Base-by-base conservation (phyloP, 2,113 vertebrate genomes). In the Phodopus roborovskii region DNA sequence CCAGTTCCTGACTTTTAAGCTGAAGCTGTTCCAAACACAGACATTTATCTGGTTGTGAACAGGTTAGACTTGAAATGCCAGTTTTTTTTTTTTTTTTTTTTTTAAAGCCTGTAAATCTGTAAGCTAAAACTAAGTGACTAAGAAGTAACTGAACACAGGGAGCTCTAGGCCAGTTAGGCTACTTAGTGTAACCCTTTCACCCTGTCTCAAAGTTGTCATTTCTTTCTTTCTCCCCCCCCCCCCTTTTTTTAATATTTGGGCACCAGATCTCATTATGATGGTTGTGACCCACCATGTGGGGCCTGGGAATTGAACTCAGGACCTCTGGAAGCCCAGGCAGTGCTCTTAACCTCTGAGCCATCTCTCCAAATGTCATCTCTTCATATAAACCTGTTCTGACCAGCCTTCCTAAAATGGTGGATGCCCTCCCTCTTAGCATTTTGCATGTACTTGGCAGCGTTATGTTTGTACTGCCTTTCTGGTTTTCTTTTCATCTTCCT, bases 31-130 rank as follows among this genome's bases (percentile, higher is more conserved):
- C 1, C 70, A 56, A 90, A 62, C 39, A 68, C 58, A 94, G 60
- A 73, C 48, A 70, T 77, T 53, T 11, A 13, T 53, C 48, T 39
- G 36, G 71, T 84, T 79, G 24, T 50, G 24, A 94, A 84, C 48
- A 79, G 36, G 58, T 71, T 91, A 88, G 78, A 33, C 88, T 95
- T 84, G 15, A 33, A 89, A 77, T 85, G 71, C 66, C 64, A 74
- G 73, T 77, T 89, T 3, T 62, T 8, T 79, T 58, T n/a, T n/a
- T n/a, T n/a, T n/a, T n/a, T n/a, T n/a, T n/a, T n/a, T n/a, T n/a
- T n/a, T n/a, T n/a, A n/a, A n/a, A 64, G 33, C 45, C 62, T 83
- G 7, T 82, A 28, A 60, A 12, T 89, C 48, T 60, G 12, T 94
- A 60, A 92, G 15, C 28, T 68, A 83, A 77, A 26, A n/a, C n/a